Conservation (phyloP, 2,113 vertebrate species). For the Centropus unirufus region DNA sequence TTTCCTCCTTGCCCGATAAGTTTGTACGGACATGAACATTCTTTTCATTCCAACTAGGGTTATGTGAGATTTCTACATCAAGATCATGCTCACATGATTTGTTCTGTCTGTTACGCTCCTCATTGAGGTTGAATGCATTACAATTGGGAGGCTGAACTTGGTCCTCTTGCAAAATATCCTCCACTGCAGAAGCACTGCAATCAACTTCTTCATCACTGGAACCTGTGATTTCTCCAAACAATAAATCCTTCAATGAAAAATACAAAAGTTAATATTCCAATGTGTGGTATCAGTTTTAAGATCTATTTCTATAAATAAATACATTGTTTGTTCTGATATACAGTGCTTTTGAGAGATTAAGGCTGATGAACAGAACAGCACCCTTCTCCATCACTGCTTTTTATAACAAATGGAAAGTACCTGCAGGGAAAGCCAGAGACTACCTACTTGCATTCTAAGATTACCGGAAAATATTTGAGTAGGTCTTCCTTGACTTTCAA, state of each 20-base stretch:
- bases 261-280: neutral
- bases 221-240: constrained; percentile 67
- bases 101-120: neutral
- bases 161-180: constrained; percentile 14
- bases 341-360: neutral
- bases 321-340: neutral
- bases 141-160: neutral
- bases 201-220: constrained; percentile 73
- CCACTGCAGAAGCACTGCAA: neutral
- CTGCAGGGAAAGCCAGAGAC: neutral
- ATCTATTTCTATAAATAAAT: neutral
- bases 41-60: neutral
- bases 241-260: constrained; percentile 65
- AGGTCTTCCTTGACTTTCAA: neutral
- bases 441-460: neutral
- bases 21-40: neutral
- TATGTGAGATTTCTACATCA: neutral
- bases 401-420: neutral
- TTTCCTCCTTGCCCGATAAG: neutral
- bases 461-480: neutral
- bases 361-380: neutral
- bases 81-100: neutral
- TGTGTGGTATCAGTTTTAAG: neutral
- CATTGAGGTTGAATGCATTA: neutral
- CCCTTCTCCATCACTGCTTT: neutral